phyloP scores from a whole-genome alignment of 2,797 vertebrate species.

The Lagorchestes hirsutus region DNA sequence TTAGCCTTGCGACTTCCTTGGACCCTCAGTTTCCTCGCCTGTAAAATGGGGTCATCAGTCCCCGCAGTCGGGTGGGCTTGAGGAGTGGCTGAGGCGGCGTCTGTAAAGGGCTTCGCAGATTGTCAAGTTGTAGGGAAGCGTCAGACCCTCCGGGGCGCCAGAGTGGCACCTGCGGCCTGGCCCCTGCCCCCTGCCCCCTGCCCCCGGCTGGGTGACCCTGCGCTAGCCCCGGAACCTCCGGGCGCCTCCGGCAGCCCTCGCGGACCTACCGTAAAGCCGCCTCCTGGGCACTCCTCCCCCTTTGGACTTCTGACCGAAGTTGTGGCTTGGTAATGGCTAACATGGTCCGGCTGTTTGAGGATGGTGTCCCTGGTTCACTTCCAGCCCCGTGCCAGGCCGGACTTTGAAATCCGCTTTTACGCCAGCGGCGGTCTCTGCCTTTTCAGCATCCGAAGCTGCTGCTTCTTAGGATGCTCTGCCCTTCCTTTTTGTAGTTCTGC shows the following conservation, averaged over 20 bases:
- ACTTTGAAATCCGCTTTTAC: background rate
- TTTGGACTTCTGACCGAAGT: background rate
- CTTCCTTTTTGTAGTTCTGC: background rate
- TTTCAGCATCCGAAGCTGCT: background rate
- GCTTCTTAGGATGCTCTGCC: background rate
- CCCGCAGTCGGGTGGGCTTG: background rate
- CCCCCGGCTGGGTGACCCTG: background rate
- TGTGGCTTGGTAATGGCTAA: background rate
- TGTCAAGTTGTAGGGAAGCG: background rate
- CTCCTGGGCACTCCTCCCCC: no score
- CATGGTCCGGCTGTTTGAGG: background rate
- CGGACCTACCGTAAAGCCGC: background rate
- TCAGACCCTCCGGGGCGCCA: background rate
- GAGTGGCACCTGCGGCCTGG: background rate
- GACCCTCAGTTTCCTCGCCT: background rate
- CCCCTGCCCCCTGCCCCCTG: no score
- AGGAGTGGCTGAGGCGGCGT: background rate
- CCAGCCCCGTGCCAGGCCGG: background rate
- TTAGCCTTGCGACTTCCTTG: background rate
- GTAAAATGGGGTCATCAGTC: background rate
- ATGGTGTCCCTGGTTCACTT: background rate
- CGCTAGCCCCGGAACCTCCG: background rate
- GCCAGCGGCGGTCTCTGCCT: background rate
- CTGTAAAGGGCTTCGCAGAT: background rate
- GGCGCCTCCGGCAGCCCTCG: background rate